Evolutionary conservation across 2,113 vertebrate species (phyloP), one percentile per base, ranked within the genome.

Genomic region (Ammodytes dubius): DNA sequence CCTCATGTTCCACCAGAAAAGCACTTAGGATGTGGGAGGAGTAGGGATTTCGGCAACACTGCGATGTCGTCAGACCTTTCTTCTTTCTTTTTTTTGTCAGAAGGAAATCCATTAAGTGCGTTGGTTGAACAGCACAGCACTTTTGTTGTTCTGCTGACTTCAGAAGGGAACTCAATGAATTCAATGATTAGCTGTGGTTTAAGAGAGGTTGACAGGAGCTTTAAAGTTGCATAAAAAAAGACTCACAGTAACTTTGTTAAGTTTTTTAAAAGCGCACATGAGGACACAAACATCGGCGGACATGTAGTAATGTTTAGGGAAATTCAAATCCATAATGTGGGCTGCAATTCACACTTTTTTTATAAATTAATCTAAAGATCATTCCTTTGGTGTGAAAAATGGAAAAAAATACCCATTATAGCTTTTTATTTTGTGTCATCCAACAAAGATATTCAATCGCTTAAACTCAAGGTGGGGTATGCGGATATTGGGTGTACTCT

Each of bases 61-160:
- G 75, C 67, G 68, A 85, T 78, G 82, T 83, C 74, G 50, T 82
- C 81, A 71, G 68, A 82, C 42, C 47, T 63, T 71, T 67, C 43
- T 59, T 61, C 43, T 73, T 57, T 17, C 2, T n/a, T 58, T 57
- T 15, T 71, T 67, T 81, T 39, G 66, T 84, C 63, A 67, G 66
- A 73, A 85, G 85, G 79, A 87, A 91, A 89, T 89, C 87, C 91
- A 91, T 91, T 91, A 90, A 74, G 79, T 54, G 84, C 5, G 15
- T 84, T 82, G 87, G 73, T 84, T 87, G 53, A 81, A 86, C 79
- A 90, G 83, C 86, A 1, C 85, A 88, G 93, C 91, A 91, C 77
- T 92, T 93, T 89, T 84, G 87, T 78, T 89, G 81, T 86, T 86
- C 74, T 83, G 83, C 87, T 90, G 71, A 86, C 84, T 66, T 85